These are phyloP conservation scores for Varecia variegata DNA, from an alignment of 2,797 vertebrate species.

Conservation along the genomic window DNA sequence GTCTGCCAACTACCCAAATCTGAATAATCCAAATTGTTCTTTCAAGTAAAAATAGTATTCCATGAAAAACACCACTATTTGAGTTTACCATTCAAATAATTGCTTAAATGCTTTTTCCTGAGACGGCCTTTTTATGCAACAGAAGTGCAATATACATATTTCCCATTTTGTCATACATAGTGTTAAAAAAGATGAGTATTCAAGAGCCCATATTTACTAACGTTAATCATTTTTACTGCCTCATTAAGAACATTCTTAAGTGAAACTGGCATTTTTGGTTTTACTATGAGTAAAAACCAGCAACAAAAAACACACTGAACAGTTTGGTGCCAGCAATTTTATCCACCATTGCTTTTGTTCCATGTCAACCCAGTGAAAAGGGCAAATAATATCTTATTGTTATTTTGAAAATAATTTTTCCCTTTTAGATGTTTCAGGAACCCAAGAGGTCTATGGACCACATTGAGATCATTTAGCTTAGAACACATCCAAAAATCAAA, in stretches of 20 bases:
- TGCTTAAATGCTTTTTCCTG: background rate
- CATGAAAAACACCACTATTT: background rate
- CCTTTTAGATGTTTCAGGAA: background rate
- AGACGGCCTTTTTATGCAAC: background rate
- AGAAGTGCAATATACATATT: background rate
- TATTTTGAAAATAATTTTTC: background rate
- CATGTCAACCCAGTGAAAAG: background rate
- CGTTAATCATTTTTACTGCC: background rate
- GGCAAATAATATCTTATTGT: background rate
- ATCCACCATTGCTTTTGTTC: background rate
- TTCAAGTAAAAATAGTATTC: background rate
- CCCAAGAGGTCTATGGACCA: background rate
- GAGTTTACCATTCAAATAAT: background rate
- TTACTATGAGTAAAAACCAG: background rate
- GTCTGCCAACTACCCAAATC: background rate
- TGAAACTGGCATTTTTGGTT: background rate
- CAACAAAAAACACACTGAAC: background rate
- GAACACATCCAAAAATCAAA: background rate
- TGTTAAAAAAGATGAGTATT: background rate
- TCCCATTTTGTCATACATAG: background rate
- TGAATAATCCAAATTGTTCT: background rate
- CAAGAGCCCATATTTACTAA: background rate
- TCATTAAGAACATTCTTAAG: background rate
- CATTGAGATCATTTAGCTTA: background rate
- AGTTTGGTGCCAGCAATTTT: background rate